Percentiles rank a stretch among this genome's conserved stretches.
Conservation (phyloP, 2,113 vertebrate genomes). For the Thunnus thynnus region DNA sequence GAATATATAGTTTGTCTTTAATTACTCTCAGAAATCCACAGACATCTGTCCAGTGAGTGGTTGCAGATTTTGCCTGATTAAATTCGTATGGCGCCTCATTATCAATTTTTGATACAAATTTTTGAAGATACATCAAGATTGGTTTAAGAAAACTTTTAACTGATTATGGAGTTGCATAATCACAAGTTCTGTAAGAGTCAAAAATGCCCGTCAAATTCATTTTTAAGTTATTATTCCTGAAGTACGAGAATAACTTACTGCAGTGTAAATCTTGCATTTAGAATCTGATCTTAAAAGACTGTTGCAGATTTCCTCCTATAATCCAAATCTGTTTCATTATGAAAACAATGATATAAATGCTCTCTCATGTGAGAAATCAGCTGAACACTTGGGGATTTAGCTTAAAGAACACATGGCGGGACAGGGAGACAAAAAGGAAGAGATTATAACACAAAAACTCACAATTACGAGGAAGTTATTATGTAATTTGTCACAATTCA, state of each 20-base stretch:
- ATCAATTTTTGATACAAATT: not conserved
- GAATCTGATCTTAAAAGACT: constrained; percentile 17
- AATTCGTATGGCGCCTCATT: not conserved
- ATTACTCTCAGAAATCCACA: not conserved
- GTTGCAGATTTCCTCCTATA: constrained; percentile 10
- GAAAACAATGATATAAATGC: constrained; percentile 53
- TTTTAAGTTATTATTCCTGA: not conserved
- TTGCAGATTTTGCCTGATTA: constrained; percentile 1
- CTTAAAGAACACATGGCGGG: constrained; percentile 44
- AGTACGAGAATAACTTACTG: not conserved
- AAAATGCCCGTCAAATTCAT: not conserved
- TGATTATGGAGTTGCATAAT: not conserved
- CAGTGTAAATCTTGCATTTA: not conserved
- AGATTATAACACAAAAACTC: constrained; percentile 57
- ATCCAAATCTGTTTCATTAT: constrained; percentile 6
- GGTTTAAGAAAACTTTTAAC: not conserved
- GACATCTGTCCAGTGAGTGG: not conserved
- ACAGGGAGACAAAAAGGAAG: constrained; percentile 39
- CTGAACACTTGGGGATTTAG: constrained; percentile 45
- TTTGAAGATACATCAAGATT: not conserved
- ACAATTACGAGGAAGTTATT: constrained; percentile 71
- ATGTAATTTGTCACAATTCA: constrained; percentile 74
- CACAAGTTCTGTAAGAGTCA: not conserved
- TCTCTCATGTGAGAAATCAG: constrained; percentile 56
- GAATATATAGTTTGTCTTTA: not conserved